A percentile compares a stretch with the other conserved stretches of the same genome.
phyloP scores from a whole-genome alignment of 2,797 vertebrate genomes.

The Anomalospiza imberbis region DNA sequence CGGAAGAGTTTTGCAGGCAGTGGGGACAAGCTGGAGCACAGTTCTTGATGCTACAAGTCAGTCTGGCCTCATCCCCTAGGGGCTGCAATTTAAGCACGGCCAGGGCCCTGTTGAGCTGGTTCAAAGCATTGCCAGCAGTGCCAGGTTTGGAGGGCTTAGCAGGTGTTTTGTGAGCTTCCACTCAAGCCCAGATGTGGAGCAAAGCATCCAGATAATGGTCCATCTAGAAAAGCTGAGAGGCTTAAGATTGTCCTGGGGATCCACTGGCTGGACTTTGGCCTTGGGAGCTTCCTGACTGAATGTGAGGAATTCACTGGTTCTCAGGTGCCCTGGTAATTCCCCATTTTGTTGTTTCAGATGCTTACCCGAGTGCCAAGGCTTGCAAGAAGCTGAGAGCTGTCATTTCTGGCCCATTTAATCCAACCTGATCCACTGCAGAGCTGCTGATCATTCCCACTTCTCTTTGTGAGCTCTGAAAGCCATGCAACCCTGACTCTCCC shows the following conservation, averaged over 20 bases:
- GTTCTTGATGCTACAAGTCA: neutral
- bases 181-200: neutral
- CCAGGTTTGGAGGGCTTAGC: neutral
- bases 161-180: neutral
- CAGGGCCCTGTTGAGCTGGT: neutral
- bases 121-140: neutral
- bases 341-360: neutral
- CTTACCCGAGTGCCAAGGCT: neutral
- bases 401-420: neutral
- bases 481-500: neutral
- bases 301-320: neutral
- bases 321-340: neutral
- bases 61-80: neutral
- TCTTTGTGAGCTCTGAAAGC: neutral
- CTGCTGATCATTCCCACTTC: neutral
- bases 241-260: neutral
- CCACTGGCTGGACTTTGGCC: neutral
- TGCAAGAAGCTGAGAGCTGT: neutral
- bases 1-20: neutral
- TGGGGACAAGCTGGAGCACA: neutral
- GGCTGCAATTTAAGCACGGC: rapidly evolving
- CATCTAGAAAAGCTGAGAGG: neutral
- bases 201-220: neutral
- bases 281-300: neutral
- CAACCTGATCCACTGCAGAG: neutral